These are phyloP conservation scores for Amphilophus citrinellus DNA, from an alignment of 2,113 vertebrate species.

Conservation along the genomic window DNA sequence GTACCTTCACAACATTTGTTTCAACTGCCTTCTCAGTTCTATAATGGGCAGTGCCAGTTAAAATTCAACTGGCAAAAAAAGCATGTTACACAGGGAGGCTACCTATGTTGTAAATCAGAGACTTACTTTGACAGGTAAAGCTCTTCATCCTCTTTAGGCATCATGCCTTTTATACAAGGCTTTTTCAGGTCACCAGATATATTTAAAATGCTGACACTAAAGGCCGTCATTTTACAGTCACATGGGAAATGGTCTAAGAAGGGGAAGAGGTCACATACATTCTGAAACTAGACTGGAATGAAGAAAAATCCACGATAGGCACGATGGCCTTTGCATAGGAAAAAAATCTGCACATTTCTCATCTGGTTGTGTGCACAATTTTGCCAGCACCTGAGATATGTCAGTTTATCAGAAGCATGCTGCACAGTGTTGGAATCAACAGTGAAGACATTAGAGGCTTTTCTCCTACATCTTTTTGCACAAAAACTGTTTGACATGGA, in stretches of 20 bases:
- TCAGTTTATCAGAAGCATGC: too few relatives aligned
- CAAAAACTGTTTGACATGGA: background rate
- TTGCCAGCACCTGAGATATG: background rate
- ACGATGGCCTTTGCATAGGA: background rate
- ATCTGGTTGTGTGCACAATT: background rate
- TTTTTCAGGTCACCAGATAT: conserved; percentile 34
- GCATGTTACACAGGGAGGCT: conserved; percentile 33
- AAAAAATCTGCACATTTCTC: background rate
- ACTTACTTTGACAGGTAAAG: conserved; percentile 50
- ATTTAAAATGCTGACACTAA: conserved; percentile 18
- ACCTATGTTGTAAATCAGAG: conserved; percentile 34
- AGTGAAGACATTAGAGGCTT: too few relatives aligned
- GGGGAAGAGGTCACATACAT: background rate
- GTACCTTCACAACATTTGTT: background rate
- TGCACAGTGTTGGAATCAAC: too few relatives aligned
- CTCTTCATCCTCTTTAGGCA: conserved; percentile 68
- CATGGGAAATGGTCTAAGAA: conserved; percentile 11
- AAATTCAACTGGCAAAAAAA: conserved; percentile 16
- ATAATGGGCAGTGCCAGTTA: background rate
- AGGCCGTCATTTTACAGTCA: background rate
- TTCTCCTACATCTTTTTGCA: background rate
- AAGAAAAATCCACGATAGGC: background rate
- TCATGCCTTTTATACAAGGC: conserved; percentile 9
- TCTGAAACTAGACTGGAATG: background rate
- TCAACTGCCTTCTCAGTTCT: background rate